Evolutionary conservation across 1,140 invertebrate genomes (phyloP).

Genomic region (Brachionus rotundiformis): DNA sequence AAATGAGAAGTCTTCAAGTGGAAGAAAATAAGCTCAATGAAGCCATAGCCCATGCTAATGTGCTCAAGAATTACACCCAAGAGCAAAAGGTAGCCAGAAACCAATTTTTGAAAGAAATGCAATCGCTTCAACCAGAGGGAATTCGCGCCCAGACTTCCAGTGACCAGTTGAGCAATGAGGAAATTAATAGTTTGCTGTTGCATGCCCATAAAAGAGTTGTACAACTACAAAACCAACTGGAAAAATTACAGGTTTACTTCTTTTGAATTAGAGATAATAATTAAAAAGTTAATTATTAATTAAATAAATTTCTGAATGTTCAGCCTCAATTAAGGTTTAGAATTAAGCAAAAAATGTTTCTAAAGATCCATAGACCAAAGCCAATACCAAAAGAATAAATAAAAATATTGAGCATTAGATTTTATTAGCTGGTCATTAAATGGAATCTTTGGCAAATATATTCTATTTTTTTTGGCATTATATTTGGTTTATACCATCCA

Average conservation of each 20-base stretch:
- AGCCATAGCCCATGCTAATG: conserved; percentile 43
- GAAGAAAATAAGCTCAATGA: conserved; percentile 39
- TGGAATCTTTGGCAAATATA: too few relatives aligned
- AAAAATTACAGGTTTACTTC: conserved; percentile 60
- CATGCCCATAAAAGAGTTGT: conserved; percentile 67
- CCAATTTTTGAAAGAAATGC: conserved; percentile 51
- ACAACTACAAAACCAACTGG: conserved; percentile 66
- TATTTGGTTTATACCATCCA: too few relatives aligned
- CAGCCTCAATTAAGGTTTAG: too few relatives aligned
- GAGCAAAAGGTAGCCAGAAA: conserved; percentile 41
- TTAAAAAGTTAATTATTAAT: too few relatives aligned
- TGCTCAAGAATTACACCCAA: conserved; percentile 37
- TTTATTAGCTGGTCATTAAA: too few relatives aligned
- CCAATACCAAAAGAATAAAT: too few relatives aligned
- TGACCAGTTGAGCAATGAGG: conserved; percentile 63
- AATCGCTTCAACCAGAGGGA: conserved; percentile 45
- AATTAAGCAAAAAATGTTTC: too few relatives aligned
- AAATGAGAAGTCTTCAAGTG: conserved; percentile 30
- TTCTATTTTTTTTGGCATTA: too few relatives aligned
- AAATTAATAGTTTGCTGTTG: conserved; percentile 66
- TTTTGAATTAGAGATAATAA: conserved; percentile 36
- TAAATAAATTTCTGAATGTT: too few relatives aligned
- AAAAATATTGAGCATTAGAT: too few relatives aligned
- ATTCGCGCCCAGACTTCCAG: background rate
- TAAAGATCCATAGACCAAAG: too few relatives aligned